These are phyloP conservation scores for Andrena camellia DNA, from an alignment of 2,888 invertebrate species.

Conservation along the genomic window DNA sequence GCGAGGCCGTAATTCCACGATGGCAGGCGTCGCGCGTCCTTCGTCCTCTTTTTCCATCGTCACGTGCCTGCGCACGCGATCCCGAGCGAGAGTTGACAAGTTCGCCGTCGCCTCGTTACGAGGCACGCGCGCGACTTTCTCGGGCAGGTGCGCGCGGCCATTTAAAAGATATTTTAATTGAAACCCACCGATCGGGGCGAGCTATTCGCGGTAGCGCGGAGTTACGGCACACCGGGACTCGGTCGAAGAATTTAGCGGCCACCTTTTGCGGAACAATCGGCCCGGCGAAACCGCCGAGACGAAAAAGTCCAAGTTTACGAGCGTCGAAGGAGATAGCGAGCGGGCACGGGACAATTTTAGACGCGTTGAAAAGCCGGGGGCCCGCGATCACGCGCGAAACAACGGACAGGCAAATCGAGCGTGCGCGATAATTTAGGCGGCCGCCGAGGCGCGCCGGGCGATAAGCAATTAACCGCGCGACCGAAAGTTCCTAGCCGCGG, in stretches of 20 bases:
- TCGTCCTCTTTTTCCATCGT: constrained; percentile 32
- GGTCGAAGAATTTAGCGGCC: background rate
- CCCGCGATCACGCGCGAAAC: constrained; percentile 9
- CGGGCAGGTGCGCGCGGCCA: constrained; percentile 27
- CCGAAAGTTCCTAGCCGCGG: constrained; percentile 26
- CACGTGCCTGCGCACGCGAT: background rate
- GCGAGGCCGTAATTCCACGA: constrained; percentile 40
- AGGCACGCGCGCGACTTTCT: constrained; percentile 40
- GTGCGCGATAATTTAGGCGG: constrained; percentile 36
- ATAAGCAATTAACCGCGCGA: constrained; percentile 52
- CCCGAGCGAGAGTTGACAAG: too few species aligned
- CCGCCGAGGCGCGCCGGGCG: constrained; percentile 17
- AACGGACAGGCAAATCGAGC: constrained; percentile 8
- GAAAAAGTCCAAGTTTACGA: constrained; percentile 27
- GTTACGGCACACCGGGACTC: constrained; percentile 15
- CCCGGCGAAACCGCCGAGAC: background rate
- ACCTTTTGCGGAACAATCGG: constrained; percentile 3
- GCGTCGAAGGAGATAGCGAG: constrained; percentile 14
- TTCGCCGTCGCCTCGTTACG: background rate
- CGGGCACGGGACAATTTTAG: constrained; percentile 20
- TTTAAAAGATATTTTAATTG: constrained; percentile 45
- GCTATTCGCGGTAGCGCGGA: constrained; percentile 8
- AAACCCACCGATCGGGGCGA: constrained; percentile 21
- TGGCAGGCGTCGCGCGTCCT: constrained; percentile 34
- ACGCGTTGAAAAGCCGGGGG: constrained; percentile 12